These are phyloP conservation scores for Ahaetulla prasina DNA, from an alignment of 2,113 vertebrate species.

Conservation along the genomic window DNA sequence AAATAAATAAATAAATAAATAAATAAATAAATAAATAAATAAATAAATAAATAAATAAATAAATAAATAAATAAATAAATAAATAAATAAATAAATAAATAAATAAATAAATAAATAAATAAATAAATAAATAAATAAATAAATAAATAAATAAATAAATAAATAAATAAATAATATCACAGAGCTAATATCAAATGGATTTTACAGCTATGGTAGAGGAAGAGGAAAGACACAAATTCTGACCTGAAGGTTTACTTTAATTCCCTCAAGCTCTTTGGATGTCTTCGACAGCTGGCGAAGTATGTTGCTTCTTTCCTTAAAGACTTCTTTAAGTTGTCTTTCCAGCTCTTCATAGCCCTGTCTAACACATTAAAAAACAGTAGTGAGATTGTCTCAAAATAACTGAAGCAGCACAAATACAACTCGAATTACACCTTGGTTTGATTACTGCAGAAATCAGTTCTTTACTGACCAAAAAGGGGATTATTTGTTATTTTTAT, in stretches of 20 bases:
- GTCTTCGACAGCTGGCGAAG: slow-evolving; percentile 90
- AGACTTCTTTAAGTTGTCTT: slow-evolving; percentile 89
- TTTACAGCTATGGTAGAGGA: background rate
- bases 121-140: no score
- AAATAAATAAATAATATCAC: background rate
- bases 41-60: no score
- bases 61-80: no score
- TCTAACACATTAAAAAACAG: slow-evolving; percentile 72
- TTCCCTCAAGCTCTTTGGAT: slow-evolving; percentile 88
- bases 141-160: no score
- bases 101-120: no score
- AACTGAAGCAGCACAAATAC: background rate
- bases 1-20: no score
- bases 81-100: no score
- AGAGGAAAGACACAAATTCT: slow-evolving; percentile 37
- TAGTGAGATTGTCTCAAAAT: slow-evolving; percentile 39
- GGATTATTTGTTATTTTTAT: background rate
- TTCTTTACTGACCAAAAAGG: slow-evolving; percentile 27
- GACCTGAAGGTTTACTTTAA: slow-evolving; percentile 92
- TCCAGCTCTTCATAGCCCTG: slow-evolving; percentile 90
- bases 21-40: no score
- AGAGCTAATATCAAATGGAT: background rate
- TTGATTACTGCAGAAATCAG: slow-evolving; percentile 28
- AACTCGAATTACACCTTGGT: background rate
- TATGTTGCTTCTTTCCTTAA: slow-evolving; percentile 87